Evolutionary conservation across 2,113 vertebrate species (phyloP).

Genomic region (Peromyscus californicus): DNA sequence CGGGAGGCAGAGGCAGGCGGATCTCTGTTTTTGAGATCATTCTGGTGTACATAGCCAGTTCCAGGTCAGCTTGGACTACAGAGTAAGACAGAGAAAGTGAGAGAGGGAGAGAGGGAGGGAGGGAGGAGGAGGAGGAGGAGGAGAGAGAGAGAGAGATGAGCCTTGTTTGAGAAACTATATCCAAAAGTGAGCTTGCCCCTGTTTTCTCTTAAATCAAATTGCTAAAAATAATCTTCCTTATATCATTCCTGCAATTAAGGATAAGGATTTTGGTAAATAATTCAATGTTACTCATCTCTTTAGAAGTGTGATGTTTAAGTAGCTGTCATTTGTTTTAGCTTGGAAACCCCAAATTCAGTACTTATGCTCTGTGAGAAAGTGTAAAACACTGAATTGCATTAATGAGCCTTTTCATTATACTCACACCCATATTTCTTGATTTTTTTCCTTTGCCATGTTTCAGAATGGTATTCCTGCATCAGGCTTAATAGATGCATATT

Average conservation of each 20-base stretch:
- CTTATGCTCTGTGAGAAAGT: neutral
- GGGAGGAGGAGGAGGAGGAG: neutral
- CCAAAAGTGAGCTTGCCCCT: neutral
- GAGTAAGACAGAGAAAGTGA: neutral
- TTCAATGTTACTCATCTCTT: neutral
- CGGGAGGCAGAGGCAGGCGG: neutral
- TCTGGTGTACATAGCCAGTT: too few relatives aligned
- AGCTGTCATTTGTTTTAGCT: neutral
- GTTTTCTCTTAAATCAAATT: constrained; percentile 27
- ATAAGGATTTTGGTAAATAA: constrained; percentile 5
- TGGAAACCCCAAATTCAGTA: neutral
- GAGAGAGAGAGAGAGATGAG: neutral
- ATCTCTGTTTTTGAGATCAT: neutral
- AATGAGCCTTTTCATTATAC: neutral
- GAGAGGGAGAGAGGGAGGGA: accelerated
- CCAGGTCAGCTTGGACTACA: neutral
- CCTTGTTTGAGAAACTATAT: neutral
- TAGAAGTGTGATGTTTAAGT: neutral
- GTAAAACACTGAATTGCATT: neutral
- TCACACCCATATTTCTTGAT: neutral
- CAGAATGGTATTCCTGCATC: neutral
- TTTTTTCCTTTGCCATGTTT: neutral
- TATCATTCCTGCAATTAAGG: constrained; percentile 27
- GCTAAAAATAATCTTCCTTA: constrained; percentile 17
- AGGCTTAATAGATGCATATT: neutral